Conservation (phyloP, 2,888 invertebrate species). For the Ectemnius continuus region DNA sequence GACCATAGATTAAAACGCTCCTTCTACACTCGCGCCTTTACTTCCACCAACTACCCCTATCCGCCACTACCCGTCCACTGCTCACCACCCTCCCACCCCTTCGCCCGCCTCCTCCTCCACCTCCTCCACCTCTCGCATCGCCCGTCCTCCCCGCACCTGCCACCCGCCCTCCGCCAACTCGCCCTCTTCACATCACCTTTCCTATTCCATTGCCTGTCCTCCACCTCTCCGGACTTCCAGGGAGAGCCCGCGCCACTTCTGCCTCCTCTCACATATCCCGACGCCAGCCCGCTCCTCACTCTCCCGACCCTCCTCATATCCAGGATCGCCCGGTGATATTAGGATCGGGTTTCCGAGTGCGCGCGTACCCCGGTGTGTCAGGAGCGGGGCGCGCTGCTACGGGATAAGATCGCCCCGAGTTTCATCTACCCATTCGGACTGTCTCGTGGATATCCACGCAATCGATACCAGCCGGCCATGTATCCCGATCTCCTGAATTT, state of each 20-base stretch:
- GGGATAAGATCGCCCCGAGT: constrained; percentile 31
- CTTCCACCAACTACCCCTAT: constrained; percentile 59
- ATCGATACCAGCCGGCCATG: constrained; percentile 29
- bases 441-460: constrained; percentile 9
- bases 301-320: constrained; percentile 54
- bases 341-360: constrained; percentile 66
- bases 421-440: constrained; percentile 24
- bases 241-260: constrained; percentile 35
- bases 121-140: too few species aligned
- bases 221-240: constrained; percentile 36
- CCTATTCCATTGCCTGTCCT: constrained; percentile 30
- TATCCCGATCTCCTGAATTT: constrained; percentile 9
- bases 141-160: too few species aligned
- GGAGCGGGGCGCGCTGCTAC: constrained; percentile 20
- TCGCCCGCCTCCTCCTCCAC: constrained; percentile 5
- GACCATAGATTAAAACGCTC: constrained; percentile 77
- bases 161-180: neutral
- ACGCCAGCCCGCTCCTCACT: constrained; percentile 3
- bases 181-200: constrained; percentile 42
- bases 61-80: constrained; percentile 43
- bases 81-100: constrained; percentile 29
- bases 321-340: constrained; percentile 69
- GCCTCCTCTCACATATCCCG: constrained; percentile 52
- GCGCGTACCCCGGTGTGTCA: constrained; percentile 30
- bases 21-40: constrained; percentile 76